Evolutionary conservation across 2,797 vertebrate genomes (phyloP), one percentile per base, ranked within the genome.

Genomic region (Apodemus agrarius): DNA sequence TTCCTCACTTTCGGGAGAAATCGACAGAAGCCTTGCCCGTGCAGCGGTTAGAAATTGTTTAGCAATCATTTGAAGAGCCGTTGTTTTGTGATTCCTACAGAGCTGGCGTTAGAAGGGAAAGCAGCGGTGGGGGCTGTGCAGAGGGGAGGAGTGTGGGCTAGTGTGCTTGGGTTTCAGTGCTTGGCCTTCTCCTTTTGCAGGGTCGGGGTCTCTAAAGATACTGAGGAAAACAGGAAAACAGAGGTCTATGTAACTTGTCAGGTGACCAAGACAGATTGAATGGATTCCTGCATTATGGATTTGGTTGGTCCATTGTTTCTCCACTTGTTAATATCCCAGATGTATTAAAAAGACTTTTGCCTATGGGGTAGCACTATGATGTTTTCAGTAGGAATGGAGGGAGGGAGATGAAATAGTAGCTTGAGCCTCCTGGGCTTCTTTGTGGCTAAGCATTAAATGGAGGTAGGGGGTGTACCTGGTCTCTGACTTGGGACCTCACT

Each of bases 31-130:
- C 69, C 63, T 94, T 49, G 65, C 59, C 82, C 61, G 19, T 75
- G 49, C 61, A 6, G 85, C 40, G 78, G 52, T 59, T 90, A n/a
- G 87, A 85, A 90, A 91, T 52, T 21, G 75, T 52, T 54, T 83
- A 93, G 93, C 57, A 7, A 21, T 90, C 43, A 21, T 89, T 92
- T 96, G 87, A 92, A 92, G 69, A 96, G 89, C 75, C 37, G 65
- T 89, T 94, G 24, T 90, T 92, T 79, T 74, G 31, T 90, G 81
- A 46, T 72, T 83, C 37, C 78, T 65, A 9, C 52, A 91, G 78
- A 82, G 91, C 46, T 94, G 54, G 43, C 11, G 52, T 82, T 82
- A 29, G 92, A 96, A 91, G 63, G 89, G 49, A 61, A 92, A 84
- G 86, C 52, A 31, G 3, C 34, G 40, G n/a, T 65, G 29, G 72